phyloP scores from a whole-genome alignment of 1,140 invertebrate genomes.

The Leptestheria dahalacensis region DNA sequence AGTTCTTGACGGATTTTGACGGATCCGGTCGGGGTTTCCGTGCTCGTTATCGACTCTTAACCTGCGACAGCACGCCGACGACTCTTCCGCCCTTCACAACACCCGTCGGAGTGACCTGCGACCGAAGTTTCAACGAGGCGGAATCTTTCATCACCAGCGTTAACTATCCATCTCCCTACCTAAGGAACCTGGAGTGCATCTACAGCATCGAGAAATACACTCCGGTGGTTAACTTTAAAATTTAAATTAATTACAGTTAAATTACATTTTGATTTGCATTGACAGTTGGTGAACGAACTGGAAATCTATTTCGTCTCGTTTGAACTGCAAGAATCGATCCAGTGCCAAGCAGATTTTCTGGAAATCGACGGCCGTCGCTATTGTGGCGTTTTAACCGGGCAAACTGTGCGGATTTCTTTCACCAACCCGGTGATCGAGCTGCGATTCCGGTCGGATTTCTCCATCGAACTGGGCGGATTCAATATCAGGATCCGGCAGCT shows the following conservation, averaged over 20 bases:
- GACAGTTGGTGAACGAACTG: conserved; percentile 8
- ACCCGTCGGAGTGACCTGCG: conserved; percentile 15
- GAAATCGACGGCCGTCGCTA: conserved; percentile 6
- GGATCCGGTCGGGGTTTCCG: conserved; percentile 13
- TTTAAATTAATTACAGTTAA: neutral
- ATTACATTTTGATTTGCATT: neutral
- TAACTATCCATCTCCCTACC: conserved; percentile 15
- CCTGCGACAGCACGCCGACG: conserved; percentile 4
- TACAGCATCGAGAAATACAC: conserved; percentile 13
- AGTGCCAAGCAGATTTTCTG: conserved; percentile 12
- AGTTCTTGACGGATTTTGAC: conserved; percentile 10
- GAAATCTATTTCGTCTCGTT: conserved; percentile 12
- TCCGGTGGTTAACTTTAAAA: conserved; percentile 3
- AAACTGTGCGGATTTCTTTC: conserved; percentile 12
- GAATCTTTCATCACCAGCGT: conserved; percentile 11
- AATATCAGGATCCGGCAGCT: conserved; percentile 12
- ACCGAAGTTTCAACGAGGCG: conserved; percentile 5
- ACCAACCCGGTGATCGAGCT: neutral
- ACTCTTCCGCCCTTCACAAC: conserved; percentile 8
- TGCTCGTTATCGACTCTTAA: neutral
- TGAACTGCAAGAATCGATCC: conserved; percentile 7
- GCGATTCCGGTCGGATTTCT: conserved; percentile 10
- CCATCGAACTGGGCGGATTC: conserved; percentile 10
- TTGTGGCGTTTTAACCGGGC: conserved; percentile 15
- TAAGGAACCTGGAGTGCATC: conserved; percentile 13